Conservation (phyloP, 2,797 vertebrate species). For the Falco berigora region DNA sequence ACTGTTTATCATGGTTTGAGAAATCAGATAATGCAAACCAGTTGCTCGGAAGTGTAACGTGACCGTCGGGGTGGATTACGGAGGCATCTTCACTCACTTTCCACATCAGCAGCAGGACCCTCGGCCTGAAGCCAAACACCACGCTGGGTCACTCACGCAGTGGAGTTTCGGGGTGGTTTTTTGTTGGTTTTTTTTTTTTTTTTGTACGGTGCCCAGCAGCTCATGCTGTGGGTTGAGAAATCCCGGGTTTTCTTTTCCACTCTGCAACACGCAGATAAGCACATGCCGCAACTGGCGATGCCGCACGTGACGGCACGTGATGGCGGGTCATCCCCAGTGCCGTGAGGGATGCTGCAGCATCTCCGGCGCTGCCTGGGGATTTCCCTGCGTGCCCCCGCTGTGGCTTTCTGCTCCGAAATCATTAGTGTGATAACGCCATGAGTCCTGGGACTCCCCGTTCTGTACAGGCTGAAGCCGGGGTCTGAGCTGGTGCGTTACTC, state of each 20-base stretch:
- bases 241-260: not conserved
- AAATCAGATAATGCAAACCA: not conserved
- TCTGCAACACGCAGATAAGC: fast-evolving
- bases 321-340: fast-evolving
- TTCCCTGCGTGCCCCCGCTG: fast-evolving
- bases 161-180: not conserved
- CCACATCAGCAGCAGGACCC: not conserved
- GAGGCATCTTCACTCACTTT: not conserved
- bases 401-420: not conserved
- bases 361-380: not conserved
- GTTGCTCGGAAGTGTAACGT: not conserved
- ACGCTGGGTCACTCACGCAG: fast-evolving
- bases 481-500: not conserved
- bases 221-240: not conserved
- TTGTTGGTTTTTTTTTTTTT: no score
- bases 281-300: fast-evolving
- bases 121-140: fast-evolving
- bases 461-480: not conserved
- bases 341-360: not conserved
- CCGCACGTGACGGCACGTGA: not conserved
- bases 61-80: not conserved
- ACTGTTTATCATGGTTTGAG: not conserved
- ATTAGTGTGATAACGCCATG: fast-evolving
- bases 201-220: not conserved
- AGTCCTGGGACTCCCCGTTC: not conserved